Evolutionary conservation across 2,888 invertebrate genomes (phyloP), one percentile per base, ranked within the genome.

Genomic region (Philereme vetulata): DNA sequence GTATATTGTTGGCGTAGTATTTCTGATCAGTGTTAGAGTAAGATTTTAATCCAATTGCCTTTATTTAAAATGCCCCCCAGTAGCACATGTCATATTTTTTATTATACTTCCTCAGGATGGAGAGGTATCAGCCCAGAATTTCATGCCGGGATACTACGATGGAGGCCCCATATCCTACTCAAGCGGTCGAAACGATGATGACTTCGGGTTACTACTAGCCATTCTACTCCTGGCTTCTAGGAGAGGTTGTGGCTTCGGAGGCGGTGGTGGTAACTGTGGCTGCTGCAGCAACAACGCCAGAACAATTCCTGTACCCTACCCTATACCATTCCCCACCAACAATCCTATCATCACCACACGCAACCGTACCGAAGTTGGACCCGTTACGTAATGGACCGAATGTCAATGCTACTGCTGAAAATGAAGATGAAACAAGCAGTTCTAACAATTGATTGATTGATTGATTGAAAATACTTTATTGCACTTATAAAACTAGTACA

Each of bases 271-370:
- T 34, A 78, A 78, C 56, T 76, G 77, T 56, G 73, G 70, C 51
- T 76, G 78, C 51, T 64, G 75, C 6, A 70, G 75, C 6, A 70
- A 69, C 11, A 67, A 67, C 47, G 55, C 70, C 8, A 74, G 71
- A 42, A 80, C 70, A 32, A 74, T 85, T 7, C 85, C 84, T 0
- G 73, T 86, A 40, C 87, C 88, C 0, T 85, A 77, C 51, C 87
- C 87, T 0, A 82, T 87, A 58, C 80, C 86, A 0, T 68, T 85
- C 11, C 84, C 86, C 0, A 84, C 77, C 0, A 84, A 81, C 53
- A 82, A 74, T 50, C 75, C 83, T 0, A 67, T 86, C n/a, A 78
- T 86, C 6, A 72, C 56, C 4, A 59, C 53, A 1, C 42, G 49
- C 36, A 61, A 44, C 47, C 55, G 56, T 11, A 64, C 62, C 33